phyloP scores from a whole-genome alignment of 2,888 invertebrate species.

The Phortica magna region DNA sequence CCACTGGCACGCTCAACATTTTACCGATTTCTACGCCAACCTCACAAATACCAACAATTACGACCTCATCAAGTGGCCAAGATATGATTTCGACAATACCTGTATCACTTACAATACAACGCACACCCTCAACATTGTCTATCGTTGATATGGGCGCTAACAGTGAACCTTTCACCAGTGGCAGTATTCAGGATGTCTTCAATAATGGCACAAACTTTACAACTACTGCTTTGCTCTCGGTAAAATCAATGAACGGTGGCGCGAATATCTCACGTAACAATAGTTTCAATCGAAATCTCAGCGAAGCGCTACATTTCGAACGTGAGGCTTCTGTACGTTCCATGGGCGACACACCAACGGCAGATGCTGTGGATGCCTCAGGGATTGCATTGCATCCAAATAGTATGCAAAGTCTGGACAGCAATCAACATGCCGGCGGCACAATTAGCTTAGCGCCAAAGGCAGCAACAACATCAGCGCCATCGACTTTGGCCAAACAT shows the following conservation, averaged over 20 bases:
- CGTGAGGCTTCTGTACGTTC: slow-evolving; percentile 69
- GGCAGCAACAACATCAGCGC: slow-evolving; percentile 68
- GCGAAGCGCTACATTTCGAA: slow-evolving; percentile 66
- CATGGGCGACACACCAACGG: slow-evolving; percentile 45
- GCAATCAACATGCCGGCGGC: slow-evolving; percentile 34
- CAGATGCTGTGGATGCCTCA: slow-evolving; percentile 50
- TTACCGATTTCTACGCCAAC: slow-evolving; percentile 64
- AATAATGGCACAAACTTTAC: slow-evolving; percentile 57
- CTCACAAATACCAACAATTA: slow-evolving; percentile 69
- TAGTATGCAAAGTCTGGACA: slow-evolving; percentile 39
- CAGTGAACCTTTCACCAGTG: slow-evolving; percentile 11
- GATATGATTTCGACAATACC: slow-evolving; percentile 73
- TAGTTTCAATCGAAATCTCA: slow-evolving; percentile 71
- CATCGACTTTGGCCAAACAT: slow-evolving; percentile 76
- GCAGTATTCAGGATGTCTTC: slow-evolving; percentile 47
- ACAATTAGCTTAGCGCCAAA: background rate
- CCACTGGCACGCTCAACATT: slow-evolving; percentile 73
- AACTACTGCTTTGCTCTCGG: slow-evolving; percentile 66
- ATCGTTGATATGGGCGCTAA: slow-evolving; percentile 63
- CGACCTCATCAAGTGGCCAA: slow-evolving; percentile 60
- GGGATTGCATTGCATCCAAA: slow-evolving; percentile 17
- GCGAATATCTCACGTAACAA: slow-evolving; percentile 71
- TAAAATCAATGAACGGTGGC: slow-evolving; percentile 66
- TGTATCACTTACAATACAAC: slow-evolving; percentile 72
- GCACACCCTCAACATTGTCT: slow-evolving; percentile 67